Conservation (phyloP, 2,888 invertebrate genomes). For the Theretra japonica region DNA sequence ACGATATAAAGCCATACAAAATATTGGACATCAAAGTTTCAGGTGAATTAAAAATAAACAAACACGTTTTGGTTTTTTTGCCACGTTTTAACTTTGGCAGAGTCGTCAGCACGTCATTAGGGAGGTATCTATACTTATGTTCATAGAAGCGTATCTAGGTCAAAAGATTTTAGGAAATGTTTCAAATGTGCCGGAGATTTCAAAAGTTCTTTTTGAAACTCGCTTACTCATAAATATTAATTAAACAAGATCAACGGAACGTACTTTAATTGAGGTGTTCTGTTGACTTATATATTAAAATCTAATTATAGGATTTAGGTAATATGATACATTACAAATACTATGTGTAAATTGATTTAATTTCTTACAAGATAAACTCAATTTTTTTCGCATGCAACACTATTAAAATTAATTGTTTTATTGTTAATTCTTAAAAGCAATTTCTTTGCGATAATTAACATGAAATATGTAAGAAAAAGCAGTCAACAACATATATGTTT, state of each 20-base stretch:
- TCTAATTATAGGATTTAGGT: too few relatives aligned
- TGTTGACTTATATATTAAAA: too few relatives aligned
- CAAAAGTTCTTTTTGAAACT: not conserved
- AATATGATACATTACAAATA: too few relatives aligned
- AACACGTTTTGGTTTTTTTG: not conserved
- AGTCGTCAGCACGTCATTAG: conserved; percentile 1
- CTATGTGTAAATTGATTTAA: too few relatives aligned
- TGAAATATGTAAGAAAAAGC: too few relatives aligned
- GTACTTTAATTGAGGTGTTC: too few relatives aligned
- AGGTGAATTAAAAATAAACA: conserved; percentile 25
- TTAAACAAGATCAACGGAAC: not conserved
- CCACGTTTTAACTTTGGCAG: not conserved
- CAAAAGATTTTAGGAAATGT: not conserved
- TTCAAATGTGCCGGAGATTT: not conserved
- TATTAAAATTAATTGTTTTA: too few relatives aligned
- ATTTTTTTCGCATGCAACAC: too few relatives aligned
- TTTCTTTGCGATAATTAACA: too few relatives aligned
- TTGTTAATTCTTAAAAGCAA: too few relatives aligned
- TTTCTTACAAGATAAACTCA: too few relatives aligned
- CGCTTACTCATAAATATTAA: not conserved
- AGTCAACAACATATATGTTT: too few relatives aligned
- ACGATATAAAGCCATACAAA: conserved; percentile 30
- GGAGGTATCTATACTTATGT: not conserved
- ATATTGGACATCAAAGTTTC: conserved; percentile 31
- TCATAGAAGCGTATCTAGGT: not conserved